Base-by-base conservation (phyloP, 2,888 invertebrate species). In the Lithophane semibrunnea region DNA sequence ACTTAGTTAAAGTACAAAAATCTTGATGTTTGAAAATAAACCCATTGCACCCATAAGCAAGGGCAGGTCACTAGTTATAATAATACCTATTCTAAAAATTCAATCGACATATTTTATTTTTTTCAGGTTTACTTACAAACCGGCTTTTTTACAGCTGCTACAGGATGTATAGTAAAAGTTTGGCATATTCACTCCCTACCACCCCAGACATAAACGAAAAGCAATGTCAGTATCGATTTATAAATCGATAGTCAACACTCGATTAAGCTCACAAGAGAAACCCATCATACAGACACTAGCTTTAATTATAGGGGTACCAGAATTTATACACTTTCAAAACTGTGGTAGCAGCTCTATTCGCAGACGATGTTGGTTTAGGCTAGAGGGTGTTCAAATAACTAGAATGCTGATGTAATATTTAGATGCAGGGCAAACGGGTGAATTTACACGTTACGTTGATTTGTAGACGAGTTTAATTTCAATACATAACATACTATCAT, bases 281-380 rank as follows among this genome's bases (percentile, higher is more conserved):
- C 56, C 49, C 56, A 63, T 81, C 75, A 81, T 56, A 56, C 24
- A 49, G 29, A 56, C n/a, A 80, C 54, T 9, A 49, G 54, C 61
- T 81, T 74, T 47, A 61, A 74, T 74, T 56, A 79, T 56, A 67
- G 61, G n/a, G 42, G 18, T 56, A 8, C 13, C 81, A n/a, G 81
- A 56, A 61, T 79, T 79, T 63, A 80, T 79, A n/a, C 16, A 54
- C 47, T 66, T 79, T 49, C 54, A 13, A 54, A 80, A n/a, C 61
- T 65, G 42, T 64, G 18, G 42, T n/a, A 66, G 60, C 42, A 29
- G n/a, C 54, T 54, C 37, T 54, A 56, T 66, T 54, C 16, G 37
- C 18, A 49, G 8, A 44, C 29, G n/a, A 66, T 66, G 54, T 80
- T 24, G 16, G 37, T 49, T 79, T 44, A 49, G 16, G 9, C 42